These are phyloP conservation scores for Daktulosphaira vitifoliae DNA, from an alignment of 1,140 invertebrate genomes.

Conservation along the genomic window DNA sequence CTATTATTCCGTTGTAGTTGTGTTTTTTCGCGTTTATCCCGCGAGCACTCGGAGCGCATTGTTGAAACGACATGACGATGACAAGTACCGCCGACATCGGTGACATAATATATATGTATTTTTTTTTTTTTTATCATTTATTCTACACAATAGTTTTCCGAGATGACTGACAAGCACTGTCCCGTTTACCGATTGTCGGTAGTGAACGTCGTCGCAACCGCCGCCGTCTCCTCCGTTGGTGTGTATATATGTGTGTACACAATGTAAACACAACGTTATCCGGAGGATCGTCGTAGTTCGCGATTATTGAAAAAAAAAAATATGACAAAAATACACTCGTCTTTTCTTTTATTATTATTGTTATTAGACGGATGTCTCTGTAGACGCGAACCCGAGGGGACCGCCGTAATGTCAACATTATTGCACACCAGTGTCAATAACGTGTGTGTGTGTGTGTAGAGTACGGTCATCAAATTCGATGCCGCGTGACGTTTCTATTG, in stretches of 20 bases:
- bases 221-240: background rate
- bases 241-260: background rate
- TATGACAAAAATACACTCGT: background rate
- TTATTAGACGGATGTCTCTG: constrained; percentile 28
- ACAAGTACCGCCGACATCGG: too few relatives aligned
- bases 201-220: too few relatives aligned
- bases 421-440: constrained; percentile 32
- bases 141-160: constrained; percentile 19
- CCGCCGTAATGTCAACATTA: constrained; percentile 30
- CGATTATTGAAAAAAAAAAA: constrained; percentile 29
- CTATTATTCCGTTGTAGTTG: too few relatives aligned
- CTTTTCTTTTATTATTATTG: constrained; percentile 33
- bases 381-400: constrained; percentile 15
- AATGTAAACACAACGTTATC: constrained; percentile 29
- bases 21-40: too few relatives aligned
- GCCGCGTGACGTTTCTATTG: constrained; percentile 31
- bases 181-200: background rate
- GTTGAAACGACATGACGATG: too few relatives aligned
- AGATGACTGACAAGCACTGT: background rate
- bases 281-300: constrained; percentile 18
- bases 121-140: background rate
- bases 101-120: too few relatives aligned
- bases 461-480: constrained; percentile 32
- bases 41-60: too few relatives aligned
- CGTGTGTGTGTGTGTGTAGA: too few relatives aligned